Percentiles rank a stretch among this genome's conserved stretches.
phyloP scores from a whole-genome alignment of 37 sponge, comb jelly and placozoan species.

The Theonella swinhoei region DNA sequence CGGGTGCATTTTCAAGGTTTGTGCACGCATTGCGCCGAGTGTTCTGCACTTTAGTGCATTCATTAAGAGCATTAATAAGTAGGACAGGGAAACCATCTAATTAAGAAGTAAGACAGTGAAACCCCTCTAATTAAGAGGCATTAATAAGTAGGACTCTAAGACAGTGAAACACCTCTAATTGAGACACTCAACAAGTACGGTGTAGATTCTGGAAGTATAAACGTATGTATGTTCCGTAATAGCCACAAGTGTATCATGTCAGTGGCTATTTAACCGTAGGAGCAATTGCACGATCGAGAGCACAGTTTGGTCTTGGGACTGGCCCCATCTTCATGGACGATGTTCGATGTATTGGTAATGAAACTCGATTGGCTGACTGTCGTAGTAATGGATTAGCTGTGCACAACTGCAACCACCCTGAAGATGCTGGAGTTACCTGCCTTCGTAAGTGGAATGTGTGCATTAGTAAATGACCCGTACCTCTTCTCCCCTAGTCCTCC shows the following conservation, averaged over 20 bases:
- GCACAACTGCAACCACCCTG: too few species aligned
- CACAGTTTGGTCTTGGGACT: conserved; percentile 27
- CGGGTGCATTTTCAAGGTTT: too few species aligned
- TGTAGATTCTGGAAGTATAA: not conserved
- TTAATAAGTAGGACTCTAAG: too few species aligned
- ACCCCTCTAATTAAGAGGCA: too few species aligned
- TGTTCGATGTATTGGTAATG: conserved; percentile 19
- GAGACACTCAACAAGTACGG: not conserved
- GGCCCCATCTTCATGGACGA: conserved; percentile 38
- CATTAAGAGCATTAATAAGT: too few species aligned
- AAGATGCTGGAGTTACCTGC: not conserved
- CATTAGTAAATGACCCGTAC: not conserved
- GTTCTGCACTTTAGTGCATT: too few species aligned
- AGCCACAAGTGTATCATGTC: not conserved
- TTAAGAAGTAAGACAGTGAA: too few species aligned
- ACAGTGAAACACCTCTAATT: not conserved
- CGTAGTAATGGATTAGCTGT: not conserved
- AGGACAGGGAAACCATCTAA: too few species aligned
- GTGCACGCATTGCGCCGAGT: too few species aligned
- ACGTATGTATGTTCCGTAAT: not conserved
- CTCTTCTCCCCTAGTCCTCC: too few species aligned
- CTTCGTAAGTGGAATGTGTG: not conserved
- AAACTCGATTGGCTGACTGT: conserved; percentile 16
- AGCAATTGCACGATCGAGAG: not conserved
- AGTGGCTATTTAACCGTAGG: not conserved